Evolutionary conservation across 2,113 vertebrate genomes (phyloP).

Genomic region (Aplodontia rufa): DNA sequence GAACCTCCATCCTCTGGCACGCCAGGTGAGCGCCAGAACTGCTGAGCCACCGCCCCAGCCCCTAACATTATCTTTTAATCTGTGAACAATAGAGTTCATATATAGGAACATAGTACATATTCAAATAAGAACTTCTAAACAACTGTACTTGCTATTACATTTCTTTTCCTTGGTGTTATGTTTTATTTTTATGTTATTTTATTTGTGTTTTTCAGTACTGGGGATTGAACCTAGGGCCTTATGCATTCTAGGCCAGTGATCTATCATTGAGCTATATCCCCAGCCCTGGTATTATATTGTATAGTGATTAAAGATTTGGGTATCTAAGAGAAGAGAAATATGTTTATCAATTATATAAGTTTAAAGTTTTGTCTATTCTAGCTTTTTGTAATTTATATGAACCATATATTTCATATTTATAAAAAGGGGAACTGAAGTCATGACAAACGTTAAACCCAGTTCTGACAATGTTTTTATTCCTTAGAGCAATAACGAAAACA

Average conservation of each 20-base stretch:
- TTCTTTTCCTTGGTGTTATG: not conserved
- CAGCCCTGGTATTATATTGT: not conserved
- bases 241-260: no score
- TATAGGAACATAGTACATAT: not conserved
- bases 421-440: not conserved
- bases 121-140: not conserved
- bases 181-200: no score
- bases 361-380: not conserved
- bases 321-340: not conserved
- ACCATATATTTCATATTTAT: not conserved
- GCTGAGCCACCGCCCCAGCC: no score
- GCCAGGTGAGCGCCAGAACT: no score
- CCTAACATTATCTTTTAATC: not conserved
- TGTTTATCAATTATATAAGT: not conserved
- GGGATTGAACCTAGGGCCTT: no score
- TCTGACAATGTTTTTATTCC: constrained; percentile 59
- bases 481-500: constrained; percentile 96
- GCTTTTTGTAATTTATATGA: constrained; percentile 39
- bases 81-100: not conserved
- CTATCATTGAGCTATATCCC: no score
- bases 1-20: no score
- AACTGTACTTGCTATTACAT: not conserved
- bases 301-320: not conserved
- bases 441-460: constrained; percentile 11
- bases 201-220: no score